phyloP scores from a whole-genome alignment of 2,113 vertebrate species.

The Cyprinus carpio region DNA sequence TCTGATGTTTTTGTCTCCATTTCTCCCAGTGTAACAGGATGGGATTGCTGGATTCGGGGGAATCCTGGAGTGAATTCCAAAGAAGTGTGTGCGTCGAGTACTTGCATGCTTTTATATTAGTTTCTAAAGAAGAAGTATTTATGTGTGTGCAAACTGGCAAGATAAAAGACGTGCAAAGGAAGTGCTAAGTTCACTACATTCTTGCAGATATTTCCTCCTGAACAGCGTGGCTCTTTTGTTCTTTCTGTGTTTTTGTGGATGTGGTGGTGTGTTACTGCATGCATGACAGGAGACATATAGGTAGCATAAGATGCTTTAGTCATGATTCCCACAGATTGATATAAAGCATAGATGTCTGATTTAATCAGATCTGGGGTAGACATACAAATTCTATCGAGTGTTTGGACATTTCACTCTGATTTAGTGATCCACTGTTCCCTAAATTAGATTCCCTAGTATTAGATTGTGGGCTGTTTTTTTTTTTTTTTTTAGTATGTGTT shows the following conservation, averaged over 20 bases:
- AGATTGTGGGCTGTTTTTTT: neutral
- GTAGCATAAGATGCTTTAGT: slow-evolving; percentile 23
- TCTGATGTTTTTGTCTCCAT: neutral
- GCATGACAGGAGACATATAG: slow-evolving; percentile 17
- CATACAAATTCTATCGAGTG: neutral
- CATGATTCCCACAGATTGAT: slow-evolving; percentile 50
- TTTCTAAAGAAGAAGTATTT: slow-evolving; percentile 8
- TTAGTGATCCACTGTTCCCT: neutral
- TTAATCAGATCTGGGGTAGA: slow-evolving; percentile 57
- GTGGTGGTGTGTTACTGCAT: slow-evolving; percentile 8
- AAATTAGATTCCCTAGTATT: neutral
- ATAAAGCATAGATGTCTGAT: slow-evolving; percentile 58
- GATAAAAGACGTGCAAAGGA: neutral
- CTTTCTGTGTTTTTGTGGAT: slow-evolving; percentile 10
- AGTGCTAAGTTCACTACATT: neutral
- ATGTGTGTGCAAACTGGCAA: neutral
- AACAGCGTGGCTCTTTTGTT: neutral
- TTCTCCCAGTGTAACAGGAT: neutral
- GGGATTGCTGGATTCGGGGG: neutral
- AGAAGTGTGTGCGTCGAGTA: neutral
- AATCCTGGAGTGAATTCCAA: neutral
- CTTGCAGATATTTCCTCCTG: neutral
- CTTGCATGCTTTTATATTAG: neutral
- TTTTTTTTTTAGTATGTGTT: neutral
- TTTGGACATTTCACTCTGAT: slow-evolving; percentile 3